Conservation (phyloP, 2,797 vertebrate species). For the Miichthys miiuy region DNA sequence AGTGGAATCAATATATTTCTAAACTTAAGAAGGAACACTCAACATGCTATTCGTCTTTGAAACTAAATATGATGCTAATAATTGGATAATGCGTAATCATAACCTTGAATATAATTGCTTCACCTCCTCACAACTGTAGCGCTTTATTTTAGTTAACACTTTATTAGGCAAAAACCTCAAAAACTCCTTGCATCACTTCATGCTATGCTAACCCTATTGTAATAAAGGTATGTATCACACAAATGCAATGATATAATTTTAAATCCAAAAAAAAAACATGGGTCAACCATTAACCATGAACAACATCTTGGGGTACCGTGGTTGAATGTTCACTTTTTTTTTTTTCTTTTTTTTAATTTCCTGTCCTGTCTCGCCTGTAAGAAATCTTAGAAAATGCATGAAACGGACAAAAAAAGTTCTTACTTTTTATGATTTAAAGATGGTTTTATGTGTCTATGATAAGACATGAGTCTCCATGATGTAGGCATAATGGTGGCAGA, state of each 20-base stretch:
- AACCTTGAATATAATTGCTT: too few species aligned
- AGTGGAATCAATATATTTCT: conserved; percentile 6
- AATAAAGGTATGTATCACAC: background rate
- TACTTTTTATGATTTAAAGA: background rate
- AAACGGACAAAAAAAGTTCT: background rate
- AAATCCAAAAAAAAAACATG: background rate
- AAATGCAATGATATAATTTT: background rate
- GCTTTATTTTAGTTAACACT: background rate
- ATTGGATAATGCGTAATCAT: too few species aligned
- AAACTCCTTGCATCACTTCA: background rate
- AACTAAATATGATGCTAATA: too few species aligned
- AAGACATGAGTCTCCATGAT: background rate
- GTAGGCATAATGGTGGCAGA: too few species aligned
- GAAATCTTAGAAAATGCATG: background rate
- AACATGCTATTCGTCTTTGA: background rate
- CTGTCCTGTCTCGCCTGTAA: background rate
- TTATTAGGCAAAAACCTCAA: background rate
- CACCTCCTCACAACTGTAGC: too few species aligned
- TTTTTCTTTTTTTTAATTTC: background rate
- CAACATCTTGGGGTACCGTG: background rate
- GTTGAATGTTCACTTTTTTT: background rate
- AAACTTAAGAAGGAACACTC: background rate
- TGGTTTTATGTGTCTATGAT: background rate
- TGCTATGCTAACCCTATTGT: background rate
- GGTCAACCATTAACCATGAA: background rate